These are phyloP conservation scores for Zaprionus lachaisei DNA, from an alignment of 1,140 invertebrate genomes.

Conservation along the genomic window DNA sequence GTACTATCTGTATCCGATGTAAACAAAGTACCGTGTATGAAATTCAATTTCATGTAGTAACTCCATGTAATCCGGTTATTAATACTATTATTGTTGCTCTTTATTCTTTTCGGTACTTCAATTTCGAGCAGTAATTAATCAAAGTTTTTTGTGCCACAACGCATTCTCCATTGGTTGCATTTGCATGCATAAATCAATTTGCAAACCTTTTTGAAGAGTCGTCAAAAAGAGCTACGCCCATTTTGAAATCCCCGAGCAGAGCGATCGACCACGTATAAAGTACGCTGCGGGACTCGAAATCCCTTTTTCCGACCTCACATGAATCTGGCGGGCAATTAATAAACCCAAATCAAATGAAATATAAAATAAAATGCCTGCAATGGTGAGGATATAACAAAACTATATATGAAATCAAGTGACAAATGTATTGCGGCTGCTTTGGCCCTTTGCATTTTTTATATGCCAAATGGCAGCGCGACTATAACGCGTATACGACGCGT, in stretches of 20 bases:
- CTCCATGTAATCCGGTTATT: neutral
- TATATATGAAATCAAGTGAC: constrained; percentile 29
- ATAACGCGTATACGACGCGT: constrained; percentile 70
- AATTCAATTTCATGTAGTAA: neutral
- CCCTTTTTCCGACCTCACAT: neutral
- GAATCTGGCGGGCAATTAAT: constrained; percentile 41
- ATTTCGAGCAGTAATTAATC: constrained; percentile 6
- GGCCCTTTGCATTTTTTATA: constrained; percentile 49
- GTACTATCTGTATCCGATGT: too few relatives aligned
- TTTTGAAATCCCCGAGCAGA: constrained; percentile 12
- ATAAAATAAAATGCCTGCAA: neutral
- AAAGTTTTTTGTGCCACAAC: neutral
- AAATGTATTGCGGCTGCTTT: constrained; percentile 43
- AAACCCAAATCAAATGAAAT: constrained; percentile 32
- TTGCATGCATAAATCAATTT: constrained; percentile 35
- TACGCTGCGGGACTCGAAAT: neutral
- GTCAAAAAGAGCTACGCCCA: neutral
- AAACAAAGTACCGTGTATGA: neutral
- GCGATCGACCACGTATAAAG: constrained; percentile 10
- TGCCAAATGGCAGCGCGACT: constrained; percentile 41
- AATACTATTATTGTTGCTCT: neutral
- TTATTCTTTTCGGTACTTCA: neutral
- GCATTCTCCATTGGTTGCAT: neutral
- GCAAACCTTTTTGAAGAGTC: constrained; percentile 18
- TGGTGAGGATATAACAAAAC: neutral